Evolutionary conservation across 2,113 vertebrate genomes (phyloP), one percentile per base, ranked within the genome.

Genomic region (Lagopus muta): DNA sequence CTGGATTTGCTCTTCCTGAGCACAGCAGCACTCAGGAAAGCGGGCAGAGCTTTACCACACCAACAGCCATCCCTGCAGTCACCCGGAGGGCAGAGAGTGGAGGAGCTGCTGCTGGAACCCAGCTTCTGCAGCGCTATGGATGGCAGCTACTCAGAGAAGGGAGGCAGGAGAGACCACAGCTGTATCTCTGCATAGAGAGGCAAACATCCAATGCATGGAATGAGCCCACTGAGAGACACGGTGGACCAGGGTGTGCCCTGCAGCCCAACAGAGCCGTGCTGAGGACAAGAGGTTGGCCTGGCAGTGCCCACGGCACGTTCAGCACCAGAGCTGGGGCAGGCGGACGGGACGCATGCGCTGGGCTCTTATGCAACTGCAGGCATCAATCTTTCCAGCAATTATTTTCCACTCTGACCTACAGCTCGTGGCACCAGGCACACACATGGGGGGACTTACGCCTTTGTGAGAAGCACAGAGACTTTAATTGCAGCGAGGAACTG

Each of bases 281-380:
- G 50, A 40, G 28, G 36, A 40, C 6, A 24, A 57, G 36, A 42
- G 15, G 77, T 8, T 40, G 52, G 12, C 78, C 47, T 19, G 43
- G 8, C 3, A 5, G 12, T 13, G 20, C 6, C n/a, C 36, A 54
- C 2, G 28, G 1, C 43, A 12, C 0, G 0, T 30, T 32, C 3
- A 3, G 2, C 34, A 7, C 6, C 13, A 21, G 21, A 5, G 11
- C 0, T 6, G 20, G 32, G 28, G 11, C 1, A 5, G 16, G 27
- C 2, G 1, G 64, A 8, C 0, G 13, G n/a, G 45, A 64, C 30
- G 13, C 0, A 2, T 15, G 80, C 19, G 19, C 40, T 4, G 4
- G 1, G 14, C 38, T 13, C 47, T 81, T 28, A 58, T 6, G 0
- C 27, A 85, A 48, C 13, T 3, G 21, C 64, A 64, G 34, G 11